Evolutionary conservation across 2,113 vertebrate species (phyloP).

Genomic region (Brevimyrus niger): DNA sequence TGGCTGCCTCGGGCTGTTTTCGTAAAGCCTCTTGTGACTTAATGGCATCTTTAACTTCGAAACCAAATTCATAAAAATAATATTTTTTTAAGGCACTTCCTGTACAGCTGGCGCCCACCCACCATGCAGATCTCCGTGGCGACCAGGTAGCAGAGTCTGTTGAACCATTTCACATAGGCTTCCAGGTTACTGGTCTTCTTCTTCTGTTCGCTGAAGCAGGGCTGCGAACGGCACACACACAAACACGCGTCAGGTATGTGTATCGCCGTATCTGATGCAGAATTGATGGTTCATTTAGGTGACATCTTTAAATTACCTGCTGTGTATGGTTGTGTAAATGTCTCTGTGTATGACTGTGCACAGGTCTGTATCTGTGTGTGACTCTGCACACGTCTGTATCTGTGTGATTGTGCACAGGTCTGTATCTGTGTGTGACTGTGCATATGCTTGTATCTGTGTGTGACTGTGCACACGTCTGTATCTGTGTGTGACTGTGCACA

Average conservation of each 20-base stretch:
- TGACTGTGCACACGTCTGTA: too few relatives aligned
- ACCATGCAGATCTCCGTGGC: constrained; percentile 95
- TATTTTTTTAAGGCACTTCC: neutral
- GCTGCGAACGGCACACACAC: constrained; percentile 45
- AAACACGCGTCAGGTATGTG: neutral
- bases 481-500: too few relatives aligned
- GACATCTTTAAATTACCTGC: too few relatives aligned
- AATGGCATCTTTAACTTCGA: neutral
- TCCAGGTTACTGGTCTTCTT: constrained; percentile 82
- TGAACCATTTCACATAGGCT: constrained; percentile 90
- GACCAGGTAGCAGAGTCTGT: constrained; percentile 81
- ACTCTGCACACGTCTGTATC: neutral
- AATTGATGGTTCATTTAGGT: neutral
- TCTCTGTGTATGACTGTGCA: neutral
- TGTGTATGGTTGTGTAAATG: neutral
- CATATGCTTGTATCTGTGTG: too few relatives aligned
- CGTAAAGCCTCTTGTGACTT: neutral
- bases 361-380: neutral
- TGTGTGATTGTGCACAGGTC: too few relatives aligned
- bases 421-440: too few relatives aligned
- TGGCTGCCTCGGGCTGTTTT: neutral
- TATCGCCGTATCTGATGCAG: too few relatives aligned
- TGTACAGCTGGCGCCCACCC: constrained; percentile 16
- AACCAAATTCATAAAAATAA: neutral
- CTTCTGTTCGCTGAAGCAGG: constrained; percentile 75